These are phyloP conservation scores for Epinephelus lanceolatus DNA, from an alignment of 2,113 vertebrate genomes.

Conservation along the genomic window DNA sequence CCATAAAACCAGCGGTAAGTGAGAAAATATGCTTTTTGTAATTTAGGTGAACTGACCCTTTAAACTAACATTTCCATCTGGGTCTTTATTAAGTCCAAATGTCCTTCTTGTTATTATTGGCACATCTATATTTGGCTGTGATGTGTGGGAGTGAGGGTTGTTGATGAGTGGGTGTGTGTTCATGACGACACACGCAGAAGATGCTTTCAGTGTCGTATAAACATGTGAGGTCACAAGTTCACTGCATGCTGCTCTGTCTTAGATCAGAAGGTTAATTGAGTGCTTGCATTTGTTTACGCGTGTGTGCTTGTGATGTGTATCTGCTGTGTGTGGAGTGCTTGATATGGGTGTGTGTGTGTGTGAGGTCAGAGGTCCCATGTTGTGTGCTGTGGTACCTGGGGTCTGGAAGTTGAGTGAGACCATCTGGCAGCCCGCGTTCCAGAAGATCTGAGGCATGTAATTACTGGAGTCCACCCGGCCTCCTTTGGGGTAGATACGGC, in stretches of 20 bases:
- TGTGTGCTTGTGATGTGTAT: constrained; percentile 11
- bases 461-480: constrained; percentile 99
- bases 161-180: constrained; percentile 10
- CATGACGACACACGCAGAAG: constrained; percentile 4
- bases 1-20: not conserved
- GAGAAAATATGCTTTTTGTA: no score
- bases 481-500: constrained; percentile 99
- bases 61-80: not conserved
- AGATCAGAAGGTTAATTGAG: constrained; percentile 91
- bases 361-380: constrained; percentile 62
- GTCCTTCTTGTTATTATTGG: not conserved
- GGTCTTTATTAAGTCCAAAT: not conserved
- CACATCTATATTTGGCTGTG: not conserved
- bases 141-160: not conserved
- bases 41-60: not conserved
- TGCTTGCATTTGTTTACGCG: constrained; percentile 82
- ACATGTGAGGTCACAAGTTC: constrained; percentile 18
- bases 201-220: not conserved
- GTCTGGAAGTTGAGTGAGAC: constrained; percentile 99
- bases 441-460: constrained; percentile 99
- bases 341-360: constrained; percentile 18
- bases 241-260: constrained; percentile 78
- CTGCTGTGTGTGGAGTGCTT: not conserved
- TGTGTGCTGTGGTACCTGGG: constrained; percentile 90
- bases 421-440: constrained; percentile 99